Base-by-base conservation (phyloP, 2,113 vertebrate species). In the Xenopus laevis region DNA sequence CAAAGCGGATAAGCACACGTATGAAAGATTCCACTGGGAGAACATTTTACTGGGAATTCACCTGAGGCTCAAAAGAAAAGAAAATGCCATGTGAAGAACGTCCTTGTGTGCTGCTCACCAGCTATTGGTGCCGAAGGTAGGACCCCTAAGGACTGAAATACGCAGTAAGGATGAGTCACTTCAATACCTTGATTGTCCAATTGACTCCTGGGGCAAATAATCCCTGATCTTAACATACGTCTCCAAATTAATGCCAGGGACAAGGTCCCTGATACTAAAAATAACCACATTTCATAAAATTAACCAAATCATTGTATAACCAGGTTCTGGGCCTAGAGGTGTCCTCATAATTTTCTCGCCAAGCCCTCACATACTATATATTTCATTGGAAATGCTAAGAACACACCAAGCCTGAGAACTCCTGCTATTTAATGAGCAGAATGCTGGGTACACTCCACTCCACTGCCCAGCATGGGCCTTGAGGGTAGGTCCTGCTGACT, bases 161-260 rank as follows among this genome's bases (percentile, higher is more conserved):
- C 58, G 73, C 59, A 76, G 46, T n/a, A 21, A 45, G 45, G 30
- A 76, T 69, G 59, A 55, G 47, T 53, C 23, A 68, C 72, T 44
- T 62, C 65, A 62, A 11, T 11, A 9, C 16, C 44, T 50, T 68
- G 55, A 74, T 61, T 68, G 57, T 53, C 63, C 44, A 9, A 11
- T 47, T 17, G 65, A 44, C 40, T 53, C 65, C 57, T n/a, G 65
- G 5, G 17, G 65, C 27, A 33, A 15, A 40, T 63, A 63, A 68
- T 55, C 66, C 66, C n/a, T 12, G 23, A 27, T 27, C 23, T 27
- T 27, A 30, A 12, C 33, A 40, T 20, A 13, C 8, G 16, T 27
- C 72, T 52, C 6, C 33, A 59, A 40, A 74, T 68, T 33, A 47
- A 13, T 5, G 21, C 21, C 44, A 33, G 13, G 12, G 9, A 27